phyloP scores from a whole-genome alignment of 2,797 vertebrate species.

The Darevskia mixta region DNA sequence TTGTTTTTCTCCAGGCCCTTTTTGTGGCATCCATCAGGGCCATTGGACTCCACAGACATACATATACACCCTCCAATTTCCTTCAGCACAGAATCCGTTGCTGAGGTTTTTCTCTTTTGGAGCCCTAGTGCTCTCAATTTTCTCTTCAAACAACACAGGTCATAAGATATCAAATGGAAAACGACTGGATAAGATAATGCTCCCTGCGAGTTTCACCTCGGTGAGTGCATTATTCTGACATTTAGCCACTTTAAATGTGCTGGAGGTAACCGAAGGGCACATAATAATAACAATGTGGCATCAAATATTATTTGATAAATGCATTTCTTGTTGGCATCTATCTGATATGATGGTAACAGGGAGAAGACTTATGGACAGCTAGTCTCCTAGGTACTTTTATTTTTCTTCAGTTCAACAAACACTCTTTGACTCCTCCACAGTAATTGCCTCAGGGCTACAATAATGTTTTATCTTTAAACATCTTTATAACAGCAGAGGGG shows the following conservation, averaged over 20 bases:
- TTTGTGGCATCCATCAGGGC: not conserved
- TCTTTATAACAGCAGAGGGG: constrained; percentile 9
- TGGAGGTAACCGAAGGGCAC: not conserved
- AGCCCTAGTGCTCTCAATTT: not conserved
- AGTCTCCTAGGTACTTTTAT: constrained; percentile 36
- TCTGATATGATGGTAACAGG: not conserved
- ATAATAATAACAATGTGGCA: constrained; percentile 4
- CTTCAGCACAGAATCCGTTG: not conserved
- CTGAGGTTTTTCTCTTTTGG: not conserved
- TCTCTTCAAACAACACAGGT: not conserved
- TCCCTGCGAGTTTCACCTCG: constrained; percentile 8
- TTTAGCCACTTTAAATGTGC: constrained; percentile 15
- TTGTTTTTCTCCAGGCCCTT: not conserved
- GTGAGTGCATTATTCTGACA: constrained; percentile 13
- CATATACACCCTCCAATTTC: not conserved
- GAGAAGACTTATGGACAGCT: constrained; percentile 19
- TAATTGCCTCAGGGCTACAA: constrained; percentile 20
- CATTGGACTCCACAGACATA: not conserved
- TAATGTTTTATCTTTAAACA: not conserved
- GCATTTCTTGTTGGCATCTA: constrained; percentile 28
- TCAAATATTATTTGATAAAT: constrained; percentile 20
- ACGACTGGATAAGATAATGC: not conserved
- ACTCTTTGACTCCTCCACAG: constrained; percentile 20
- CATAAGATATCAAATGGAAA: not conserved
- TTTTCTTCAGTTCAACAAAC: constrained; percentile 34